phyloP scores from a whole-genome alignment of 2,113 vertebrate genomes.

The Monopterus albus region DNA sequence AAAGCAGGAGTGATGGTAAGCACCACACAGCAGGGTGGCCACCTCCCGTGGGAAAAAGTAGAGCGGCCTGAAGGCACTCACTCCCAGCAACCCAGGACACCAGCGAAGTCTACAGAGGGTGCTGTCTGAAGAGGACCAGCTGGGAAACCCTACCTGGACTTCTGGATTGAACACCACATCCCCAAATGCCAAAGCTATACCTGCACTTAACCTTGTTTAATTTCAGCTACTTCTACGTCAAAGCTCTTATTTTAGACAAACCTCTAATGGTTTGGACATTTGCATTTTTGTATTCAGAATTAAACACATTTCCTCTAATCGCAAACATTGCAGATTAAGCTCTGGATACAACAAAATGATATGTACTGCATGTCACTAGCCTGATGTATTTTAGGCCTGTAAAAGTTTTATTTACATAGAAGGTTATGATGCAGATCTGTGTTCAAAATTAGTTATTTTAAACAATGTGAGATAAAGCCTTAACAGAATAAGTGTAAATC shows the following conservation, averaged over 20 bases:
- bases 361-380: neutral
- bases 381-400: neutral
- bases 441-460: neutral
- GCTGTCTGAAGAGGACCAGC: constrained; percentile 59
- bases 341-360: neutral
- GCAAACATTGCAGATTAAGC: neutral
- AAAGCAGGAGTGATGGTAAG: constrained; percentile 63
- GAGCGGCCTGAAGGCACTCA: constrained; percentile 76
- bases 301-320: neutral
- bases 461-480: neutral
- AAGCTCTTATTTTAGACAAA: neutral
- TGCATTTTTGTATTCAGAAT: too few relatives aligned
- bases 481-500: too few relatives aligned
- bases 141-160: constrained; percentile 45
- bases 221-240: neutral
- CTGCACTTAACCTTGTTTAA: too few relatives aligned
- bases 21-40: constrained; percentile 70
- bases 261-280: too few relatives aligned
- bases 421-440: neutral
- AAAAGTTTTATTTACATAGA: neutral
- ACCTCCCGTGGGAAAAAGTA: constrained; percentile 77
- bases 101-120: constrained; percentile 60
- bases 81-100: constrained; percentile 82
- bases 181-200: neutral
- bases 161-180: neutral